phyloP scores from a whole-genome alignment of 2,797 vertebrate genomes.

The Neosalanx taihuensis region DNA sequence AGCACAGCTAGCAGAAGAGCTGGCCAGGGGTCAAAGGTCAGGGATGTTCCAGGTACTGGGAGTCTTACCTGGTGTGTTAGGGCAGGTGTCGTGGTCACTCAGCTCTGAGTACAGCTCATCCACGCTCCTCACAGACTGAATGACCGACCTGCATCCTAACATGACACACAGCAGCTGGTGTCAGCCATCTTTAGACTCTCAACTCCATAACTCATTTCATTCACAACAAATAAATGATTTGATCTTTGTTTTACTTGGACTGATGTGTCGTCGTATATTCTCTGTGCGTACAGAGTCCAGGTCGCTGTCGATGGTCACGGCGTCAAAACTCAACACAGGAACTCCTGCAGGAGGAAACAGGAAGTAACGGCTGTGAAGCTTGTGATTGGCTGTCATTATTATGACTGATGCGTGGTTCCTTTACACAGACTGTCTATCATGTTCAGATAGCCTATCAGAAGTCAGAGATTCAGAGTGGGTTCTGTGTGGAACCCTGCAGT shows the following conservation, averaged over 20 bases:
- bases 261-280: constrained; percentile 56
- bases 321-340: constrained; percentile 67
- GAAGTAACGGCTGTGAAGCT: neutral
- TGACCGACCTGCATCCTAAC: constrained; percentile 45
- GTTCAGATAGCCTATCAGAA: neutral
- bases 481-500: constrained; percentile 14
- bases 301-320: constrained; percentile 70
- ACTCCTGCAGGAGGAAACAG: constrained; percentile 54
- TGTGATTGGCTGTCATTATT: neutral
- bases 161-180: neutral
- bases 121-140: constrained; percentile 35
- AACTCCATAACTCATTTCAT: neutral
- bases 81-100: constrained; percentile 44
- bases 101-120: constrained; percentile 39
- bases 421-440: too few relatives aligned
- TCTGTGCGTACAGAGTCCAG: constrained; percentile 69
- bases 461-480: constrained; percentile 15
- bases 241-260: constrained; percentile 47
- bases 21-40: neutral
- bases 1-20: neutral
- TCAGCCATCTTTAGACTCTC: neutral
- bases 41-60: neutral
- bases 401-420: too few relatives aligned
- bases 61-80: constrained; percentile 38
- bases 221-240: neutral